Evolutionary conservation across 2,113 vertebrate genomes (phyloP), one percentile per base, ranked within the genome.

Genomic region (Collichthys lucidus): DNA sequence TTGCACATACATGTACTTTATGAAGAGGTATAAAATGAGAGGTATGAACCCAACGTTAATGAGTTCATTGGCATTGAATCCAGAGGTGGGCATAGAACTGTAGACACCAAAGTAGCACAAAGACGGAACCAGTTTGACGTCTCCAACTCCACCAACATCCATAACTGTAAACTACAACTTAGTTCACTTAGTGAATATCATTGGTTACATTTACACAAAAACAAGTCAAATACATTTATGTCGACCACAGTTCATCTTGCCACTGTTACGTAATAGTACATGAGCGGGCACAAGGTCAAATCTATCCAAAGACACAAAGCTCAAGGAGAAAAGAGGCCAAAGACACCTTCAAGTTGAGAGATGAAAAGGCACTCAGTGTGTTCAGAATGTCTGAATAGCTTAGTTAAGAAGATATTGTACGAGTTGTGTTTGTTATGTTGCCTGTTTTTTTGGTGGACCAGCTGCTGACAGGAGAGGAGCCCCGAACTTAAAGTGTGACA

Each of bases 21-120:
- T 53, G 52, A 65, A 64, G 47, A 26, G 9, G 9, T 79, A 82
- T 62, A 82, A 67, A 88, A 79, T 71, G 76, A 80, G 75, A 83
- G 42, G 66, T 75, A 74, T 47, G 44, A 10, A 40, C 10, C 53
- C 22, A 24, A 1, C 0, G 10, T 46, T 29, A 72, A 40, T 40
- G n/a, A 2, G 31, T 31, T 40, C 22, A 72, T 4, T 59, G 49
- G 7, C 47, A 20, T 40, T 1, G 47, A 57, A 59, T 60, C 62
- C 55, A 69, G 11, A 57, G 57, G 31, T 11, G 20, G 17, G 44
- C 15, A 10, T 56, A 20, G 16, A n/a, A 7, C 35, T 26, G 10
- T 35, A 75, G 22, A 31, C 2, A 44, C 62, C 47, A 29, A 42
- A 35, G 55, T 29, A 73, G 50, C 42, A 66, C 7, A 31, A 35